phyloP scores from a whole-genome alignment of 2,888 invertebrate species.

The Tetanocera ferruginea region DNA sequence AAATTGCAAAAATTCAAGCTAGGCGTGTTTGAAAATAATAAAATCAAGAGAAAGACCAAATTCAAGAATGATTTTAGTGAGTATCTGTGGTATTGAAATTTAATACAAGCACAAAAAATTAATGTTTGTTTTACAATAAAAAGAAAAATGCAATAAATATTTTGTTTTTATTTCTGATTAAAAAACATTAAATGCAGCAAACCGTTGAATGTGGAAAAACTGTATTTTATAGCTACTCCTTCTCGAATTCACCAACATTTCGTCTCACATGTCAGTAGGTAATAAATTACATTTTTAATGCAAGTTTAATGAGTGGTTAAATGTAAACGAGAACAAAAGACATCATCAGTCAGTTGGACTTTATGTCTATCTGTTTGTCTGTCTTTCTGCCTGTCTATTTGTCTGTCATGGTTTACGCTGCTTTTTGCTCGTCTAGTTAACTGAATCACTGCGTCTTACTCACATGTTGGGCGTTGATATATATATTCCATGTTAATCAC shows the following conservation, averaged over 20 bases:
- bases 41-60: too few relatives aligned
- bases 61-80: too few relatives aligned
- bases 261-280: constrained; percentile 22
- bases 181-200: background rate
- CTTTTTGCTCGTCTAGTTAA: background rate
- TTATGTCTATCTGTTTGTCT: background rate
- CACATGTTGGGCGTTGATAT: background rate
- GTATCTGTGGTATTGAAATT: too few relatives aligned
- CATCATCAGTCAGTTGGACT: background rate
- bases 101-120: too few relatives aligned
- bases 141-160: background rate
- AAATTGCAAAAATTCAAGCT: too few relatives aligned
- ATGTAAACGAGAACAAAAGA: constrained; percentile 29
- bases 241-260: background rate
- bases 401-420: constrained; percentile 10
- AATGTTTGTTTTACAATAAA: too few relatives aligned
- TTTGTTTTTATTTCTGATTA: background rate
- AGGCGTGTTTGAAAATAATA: too few relatives aligned
- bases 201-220: background rate
- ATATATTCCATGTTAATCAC: background rate
- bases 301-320: constrained; percentile 34
- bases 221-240: background rate
- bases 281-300: constrained; percentile 33
- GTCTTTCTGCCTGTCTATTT: background rate
- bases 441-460: background rate